These are phyloP conservation scores for Nipponia nippon DNA, from an alignment of 2,113 vertebrate genomes.

Conservation along the genomic window DNA sequence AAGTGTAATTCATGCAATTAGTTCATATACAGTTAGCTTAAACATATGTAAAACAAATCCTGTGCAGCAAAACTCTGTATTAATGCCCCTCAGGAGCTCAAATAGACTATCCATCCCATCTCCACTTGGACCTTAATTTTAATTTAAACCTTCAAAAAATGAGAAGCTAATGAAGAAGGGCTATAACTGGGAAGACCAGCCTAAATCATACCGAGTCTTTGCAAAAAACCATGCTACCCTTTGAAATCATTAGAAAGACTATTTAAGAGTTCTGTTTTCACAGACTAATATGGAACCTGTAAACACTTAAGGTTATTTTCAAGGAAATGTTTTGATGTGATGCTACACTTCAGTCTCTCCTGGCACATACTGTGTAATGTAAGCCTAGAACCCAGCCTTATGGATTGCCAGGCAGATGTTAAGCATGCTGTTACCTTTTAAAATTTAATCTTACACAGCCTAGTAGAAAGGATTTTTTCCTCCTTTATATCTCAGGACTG, in stretches of 20 bases:
- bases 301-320: neutral
- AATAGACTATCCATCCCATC: neutral
- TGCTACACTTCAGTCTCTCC: neutral
- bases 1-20: fast-evolving
- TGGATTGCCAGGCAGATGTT: neutral
- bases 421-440: neutral
- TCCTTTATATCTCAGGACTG: neutral
- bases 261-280: neutral
- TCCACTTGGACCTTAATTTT: neutral
- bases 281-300: neutral
- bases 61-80: neutral
- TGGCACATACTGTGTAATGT: neutral
- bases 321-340: neutral
- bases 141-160: neutral
- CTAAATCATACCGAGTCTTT: neutral
- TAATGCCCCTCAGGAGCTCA: neutral
- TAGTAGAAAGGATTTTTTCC: neutral
- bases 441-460: neutral
- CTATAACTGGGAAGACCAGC: neutral
- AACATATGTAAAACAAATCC: neutral
- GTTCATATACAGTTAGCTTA: neutral
- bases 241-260: neutral
- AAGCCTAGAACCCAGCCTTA: neutral
- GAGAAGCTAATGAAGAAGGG: neutral
- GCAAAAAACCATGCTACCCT: neutral